phyloP scores from a whole-genome alignment of 2,797 vertebrate genomes.

The Cheirogaleus major region DNA sequence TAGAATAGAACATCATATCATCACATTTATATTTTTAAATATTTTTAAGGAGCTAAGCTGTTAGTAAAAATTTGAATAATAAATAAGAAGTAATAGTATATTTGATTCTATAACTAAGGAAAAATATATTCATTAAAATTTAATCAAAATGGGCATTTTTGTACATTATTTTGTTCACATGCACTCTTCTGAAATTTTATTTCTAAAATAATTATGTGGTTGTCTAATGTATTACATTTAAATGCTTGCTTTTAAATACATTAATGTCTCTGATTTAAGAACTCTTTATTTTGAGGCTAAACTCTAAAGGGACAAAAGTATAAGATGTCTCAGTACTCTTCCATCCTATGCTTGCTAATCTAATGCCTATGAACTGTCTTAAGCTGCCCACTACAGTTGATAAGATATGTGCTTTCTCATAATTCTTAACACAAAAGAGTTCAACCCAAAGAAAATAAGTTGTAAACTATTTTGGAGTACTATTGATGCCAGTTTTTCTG shows the following conservation, averaged over 20 bases:
- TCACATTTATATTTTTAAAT: neutral
- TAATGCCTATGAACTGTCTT: neutral
- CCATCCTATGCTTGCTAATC: neutral
- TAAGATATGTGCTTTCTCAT: neutral
- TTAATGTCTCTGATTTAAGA: neutral
- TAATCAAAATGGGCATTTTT: constrained; percentile 24
- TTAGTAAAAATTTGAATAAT: constrained; percentile 22
- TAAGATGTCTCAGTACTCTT: neutral
- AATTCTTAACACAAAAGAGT: neutral
- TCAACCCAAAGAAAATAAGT: neutral
- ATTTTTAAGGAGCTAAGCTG: constrained; percentile 28
- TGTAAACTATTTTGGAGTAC: neutral
- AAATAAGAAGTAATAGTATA: neutral
- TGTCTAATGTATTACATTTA: neutral
- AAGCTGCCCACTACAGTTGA: too few relatives aligned
- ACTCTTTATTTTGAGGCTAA: neutral
- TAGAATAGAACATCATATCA: neutral
- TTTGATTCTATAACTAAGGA: neutral
- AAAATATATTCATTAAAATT: neutral
- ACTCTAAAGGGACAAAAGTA: neutral
- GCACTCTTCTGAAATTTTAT: neutral
- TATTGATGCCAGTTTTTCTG: neutral
- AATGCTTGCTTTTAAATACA: neutral
- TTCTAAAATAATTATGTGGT: neutral
- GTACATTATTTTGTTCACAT: neutral